phyloP scores from a whole-genome alignment of 2,888 invertebrate species.

The Dioctria linearis region DNA sequence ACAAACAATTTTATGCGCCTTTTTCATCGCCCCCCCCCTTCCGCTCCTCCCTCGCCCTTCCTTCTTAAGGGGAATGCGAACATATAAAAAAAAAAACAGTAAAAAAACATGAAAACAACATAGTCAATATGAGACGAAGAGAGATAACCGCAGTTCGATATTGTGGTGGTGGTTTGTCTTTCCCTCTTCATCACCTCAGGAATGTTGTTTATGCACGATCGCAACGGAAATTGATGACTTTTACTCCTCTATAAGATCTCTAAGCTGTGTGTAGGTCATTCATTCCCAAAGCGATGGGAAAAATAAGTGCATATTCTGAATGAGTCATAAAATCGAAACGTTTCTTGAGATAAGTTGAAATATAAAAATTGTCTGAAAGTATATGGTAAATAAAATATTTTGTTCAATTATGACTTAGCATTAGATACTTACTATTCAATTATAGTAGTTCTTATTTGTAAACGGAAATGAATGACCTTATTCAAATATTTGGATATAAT shows the following conservation, averaged over 20 bases:
- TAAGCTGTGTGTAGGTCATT: slow-evolving; percentile 37
- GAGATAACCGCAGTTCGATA: neutral
- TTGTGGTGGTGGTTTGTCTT: neutral
- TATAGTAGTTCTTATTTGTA: neutral
- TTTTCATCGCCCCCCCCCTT: neutral
- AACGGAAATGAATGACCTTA: slow-evolving; percentile 39
- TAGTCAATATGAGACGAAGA: neutral
- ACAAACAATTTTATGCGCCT: slow-evolving; percentile 23
- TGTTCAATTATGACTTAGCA: neutral
- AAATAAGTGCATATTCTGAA: slow-evolving; percentile 39
- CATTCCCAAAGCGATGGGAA: slow-evolving; percentile 34
- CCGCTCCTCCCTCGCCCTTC: neutral
- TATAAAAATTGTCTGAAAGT: slow-evolving; percentile 19
- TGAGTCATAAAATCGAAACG: slow-evolving; percentile 47
- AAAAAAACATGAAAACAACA: slow-evolving; percentile 24
- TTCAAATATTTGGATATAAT: neutral
- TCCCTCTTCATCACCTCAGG: slow-evolving; percentile 24
- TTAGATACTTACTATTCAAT: neutral
- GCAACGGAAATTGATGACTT: slow-evolving; percentile 47
- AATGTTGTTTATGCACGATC: slow-evolving; percentile 50
- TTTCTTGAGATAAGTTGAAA: slow-evolving; percentile 32
- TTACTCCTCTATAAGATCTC: slow-evolving; percentile 41
- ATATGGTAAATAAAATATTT: neutral
- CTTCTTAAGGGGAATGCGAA: neutral
- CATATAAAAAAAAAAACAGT: neutral